Evolutionary conservation across 1,140 invertebrate species (phyloP).

Genomic region (Pseudoatta argentina): DNA sequence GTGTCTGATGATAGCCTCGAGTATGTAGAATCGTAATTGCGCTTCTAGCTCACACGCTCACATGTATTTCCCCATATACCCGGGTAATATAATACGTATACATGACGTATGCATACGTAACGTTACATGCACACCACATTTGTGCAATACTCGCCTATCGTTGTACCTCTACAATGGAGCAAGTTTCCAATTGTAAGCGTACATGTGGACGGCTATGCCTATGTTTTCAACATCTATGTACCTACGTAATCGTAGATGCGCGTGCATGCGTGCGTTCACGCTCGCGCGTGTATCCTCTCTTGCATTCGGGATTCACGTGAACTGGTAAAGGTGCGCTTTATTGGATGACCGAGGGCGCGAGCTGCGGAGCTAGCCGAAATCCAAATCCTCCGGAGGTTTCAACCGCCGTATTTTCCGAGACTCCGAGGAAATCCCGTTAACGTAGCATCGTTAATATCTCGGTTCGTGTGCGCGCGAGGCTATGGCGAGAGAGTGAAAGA

Average conservation of each 20-base stretch:
- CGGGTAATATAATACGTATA: slow-evolving; percentile 40
- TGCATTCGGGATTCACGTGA: background rate
- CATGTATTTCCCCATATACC: background rate
- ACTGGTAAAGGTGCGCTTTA: slow-evolving; percentile 48
- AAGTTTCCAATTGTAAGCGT: slow-evolving; percentile 40
- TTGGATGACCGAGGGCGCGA: slow-evolving; percentile 51
- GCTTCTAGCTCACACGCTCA: slow-evolving; percentile 30
- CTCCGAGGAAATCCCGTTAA: slow-evolving; percentile 80
- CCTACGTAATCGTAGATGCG: background rate
- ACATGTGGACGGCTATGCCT: background rate
- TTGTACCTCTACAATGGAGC: slow-evolving; percentile 17
- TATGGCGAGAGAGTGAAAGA: slow-evolving; percentile 39
- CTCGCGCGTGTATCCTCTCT: background rate
- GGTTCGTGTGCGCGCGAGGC: slow-evolving; percentile 60
- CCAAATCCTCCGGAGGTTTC: slow-evolving; percentile 74
- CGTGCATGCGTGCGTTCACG: background rate
- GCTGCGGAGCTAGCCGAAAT: slow-evolving; percentile 73
- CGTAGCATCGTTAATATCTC: slow-evolving; percentile 78
- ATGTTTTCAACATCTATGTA: background rate
- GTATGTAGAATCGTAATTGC: slow-evolving; percentile 43
- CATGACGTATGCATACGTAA: slow-evolving; percentile 44
- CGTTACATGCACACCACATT: background rate
- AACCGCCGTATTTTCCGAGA: slow-evolving; percentile 76
- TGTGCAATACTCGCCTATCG: background rate
- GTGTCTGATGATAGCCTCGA: slow-evolving; percentile 50